Conservation (phyloP, 2,888 invertebrate genomes). For the Bombylius discolor region DNA sequence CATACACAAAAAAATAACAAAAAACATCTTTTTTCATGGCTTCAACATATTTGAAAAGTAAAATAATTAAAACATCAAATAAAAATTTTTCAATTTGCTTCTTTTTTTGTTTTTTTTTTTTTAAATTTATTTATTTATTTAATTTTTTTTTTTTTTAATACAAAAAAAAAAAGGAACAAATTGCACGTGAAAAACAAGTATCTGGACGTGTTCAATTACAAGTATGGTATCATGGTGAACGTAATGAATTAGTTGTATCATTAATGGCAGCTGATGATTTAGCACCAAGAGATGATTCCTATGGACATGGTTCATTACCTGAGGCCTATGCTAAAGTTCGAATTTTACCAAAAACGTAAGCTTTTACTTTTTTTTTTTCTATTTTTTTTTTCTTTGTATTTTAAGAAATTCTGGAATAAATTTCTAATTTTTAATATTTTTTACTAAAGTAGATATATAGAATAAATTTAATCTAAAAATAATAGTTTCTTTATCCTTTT, state of each 20-base stretch:
- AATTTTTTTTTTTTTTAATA: conserved; percentile 17
- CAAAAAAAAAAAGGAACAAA: conserved; percentile 44
- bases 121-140: not conserved
- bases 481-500: too few species aligned
- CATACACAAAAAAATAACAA: too few species aligned
- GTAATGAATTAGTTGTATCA: conserved; percentile 70
- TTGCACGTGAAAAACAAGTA: conserved; percentile 59
- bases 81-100: not conserved
- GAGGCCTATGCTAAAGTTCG: conserved; percentile 76
- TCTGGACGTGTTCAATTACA: conserved; percentile 75
- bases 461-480: too few species aligned
- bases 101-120: not conserved
- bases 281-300: conserved; percentile 60
- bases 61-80: not conserved
- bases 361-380: conserved; percentile 12
- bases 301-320: conserved; percentile 63
- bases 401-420: too few species aligned
- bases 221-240: conserved; percentile 76
- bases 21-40: too few species aligned
- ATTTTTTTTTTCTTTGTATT: too few species aligned
- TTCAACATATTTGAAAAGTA: too few species aligned
- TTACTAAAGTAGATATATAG: too few species aligned
- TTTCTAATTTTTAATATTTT: too few species aligned
- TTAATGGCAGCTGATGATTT: conserved; percentile 78
- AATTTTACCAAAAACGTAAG: conserved; percentile 67